These are phyloP conservation scores for Mystacides longicornis DNA, from an alignment of 2,888 invertebrate species.

Conservation along the genomic window DNA sequence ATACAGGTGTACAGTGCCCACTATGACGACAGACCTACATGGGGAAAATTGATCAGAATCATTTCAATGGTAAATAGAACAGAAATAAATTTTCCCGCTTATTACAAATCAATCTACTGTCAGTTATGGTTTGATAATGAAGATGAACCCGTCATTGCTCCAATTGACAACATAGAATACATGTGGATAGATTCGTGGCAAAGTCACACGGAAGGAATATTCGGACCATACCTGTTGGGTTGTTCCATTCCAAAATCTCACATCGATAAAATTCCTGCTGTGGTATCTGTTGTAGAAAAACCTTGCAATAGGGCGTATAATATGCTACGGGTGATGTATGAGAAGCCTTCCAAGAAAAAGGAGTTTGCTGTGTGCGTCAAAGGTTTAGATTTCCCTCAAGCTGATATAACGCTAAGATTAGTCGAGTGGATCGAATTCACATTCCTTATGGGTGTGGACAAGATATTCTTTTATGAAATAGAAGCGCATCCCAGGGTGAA, in stretches of 20 bases:
- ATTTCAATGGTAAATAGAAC: conserved; percentile 81
- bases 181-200: conserved; percentile 93
- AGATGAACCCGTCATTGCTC: conserved; percentile 70
- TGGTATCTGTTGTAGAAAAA: conserved; percentile 75
- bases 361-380: conserved; percentile 91
- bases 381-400: conserved; percentile 86
- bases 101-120: conserved; percentile 62
- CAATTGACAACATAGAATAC: conserved; percentile 83
- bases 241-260: conserved; percentile 79
- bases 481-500: conserved; percentile 88
- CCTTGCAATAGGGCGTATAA: conserved; percentile 81
- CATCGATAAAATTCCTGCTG: neutral
- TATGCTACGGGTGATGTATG: conserved; percentile 74
- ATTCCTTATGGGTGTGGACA: conserved; percentile 78
- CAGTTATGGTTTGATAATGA: conserved; percentile 85
- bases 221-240: conserved; percentile 83
- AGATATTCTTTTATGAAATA: conserved; percentile 83
- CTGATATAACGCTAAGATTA: conserved; percentile 80
- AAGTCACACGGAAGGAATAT: conserved; percentile 81
- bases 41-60: conserved; percentile 77
- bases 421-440: conserved; percentile 93
- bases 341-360: conserved; percentile 62
- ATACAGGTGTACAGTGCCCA: conserved; percentile 35
- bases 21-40: conserved; percentile 61
- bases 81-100: conserved; percentile 66